Evolutionary conservation across 2,888 invertebrate species (phyloP).

Genomic region (Oscheius sp.): DNA sequence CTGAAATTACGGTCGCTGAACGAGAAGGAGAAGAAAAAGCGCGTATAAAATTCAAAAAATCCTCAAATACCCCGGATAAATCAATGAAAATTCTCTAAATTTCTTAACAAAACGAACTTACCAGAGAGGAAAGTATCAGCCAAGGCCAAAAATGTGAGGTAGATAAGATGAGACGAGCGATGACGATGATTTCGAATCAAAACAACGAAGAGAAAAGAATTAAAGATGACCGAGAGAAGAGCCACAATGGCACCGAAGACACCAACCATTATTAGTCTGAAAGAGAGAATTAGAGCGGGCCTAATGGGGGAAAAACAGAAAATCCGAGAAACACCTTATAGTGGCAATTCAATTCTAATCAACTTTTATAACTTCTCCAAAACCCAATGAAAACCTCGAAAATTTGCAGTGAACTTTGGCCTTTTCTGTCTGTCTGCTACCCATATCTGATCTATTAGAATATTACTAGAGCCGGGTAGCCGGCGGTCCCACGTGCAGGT

Average conservation of each 20-base stretch:
- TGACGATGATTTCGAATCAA: slow-evolving; percentile 60
- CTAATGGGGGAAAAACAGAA: too few species aligned
- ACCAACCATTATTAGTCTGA: slow-evolving; percentile 62
- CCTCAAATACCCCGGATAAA: background rate
- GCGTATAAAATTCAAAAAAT: background rate
- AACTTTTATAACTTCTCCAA: too few species aligned
- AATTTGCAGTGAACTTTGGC: too few species aligned
- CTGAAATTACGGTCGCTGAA: too few species aligned
- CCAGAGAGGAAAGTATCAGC: slow-evolving; percentile 70
- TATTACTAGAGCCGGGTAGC: too few species aligned
- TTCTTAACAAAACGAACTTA: slow-evolving; percentile 27
- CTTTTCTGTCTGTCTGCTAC: too few species aligned
- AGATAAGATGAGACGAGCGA: slow-evolving; percentile 65
- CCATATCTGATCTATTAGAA: background rate
- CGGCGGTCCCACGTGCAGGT: background rate
- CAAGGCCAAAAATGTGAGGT: slow-evolving; percentile 65
- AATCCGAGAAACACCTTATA: too few species aligned
- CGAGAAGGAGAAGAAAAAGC: background rate
- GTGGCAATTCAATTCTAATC: too few species aligned
- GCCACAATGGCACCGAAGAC: slow-evolving; percentile 65
- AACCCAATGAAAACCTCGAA: too few species aligned
- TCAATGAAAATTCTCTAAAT: background rate
- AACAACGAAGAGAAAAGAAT: slow-evolving; percentile 68
- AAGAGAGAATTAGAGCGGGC: too few species aligned
- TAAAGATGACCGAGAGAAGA: slow-evolving; percentile 63